Percentiles rank a stretch among this genome's conserved stretches.
phyloP scores from a whole-genome alignment of 2,888 invertebrate species.

The Mechanitis messenoides region DNA sequence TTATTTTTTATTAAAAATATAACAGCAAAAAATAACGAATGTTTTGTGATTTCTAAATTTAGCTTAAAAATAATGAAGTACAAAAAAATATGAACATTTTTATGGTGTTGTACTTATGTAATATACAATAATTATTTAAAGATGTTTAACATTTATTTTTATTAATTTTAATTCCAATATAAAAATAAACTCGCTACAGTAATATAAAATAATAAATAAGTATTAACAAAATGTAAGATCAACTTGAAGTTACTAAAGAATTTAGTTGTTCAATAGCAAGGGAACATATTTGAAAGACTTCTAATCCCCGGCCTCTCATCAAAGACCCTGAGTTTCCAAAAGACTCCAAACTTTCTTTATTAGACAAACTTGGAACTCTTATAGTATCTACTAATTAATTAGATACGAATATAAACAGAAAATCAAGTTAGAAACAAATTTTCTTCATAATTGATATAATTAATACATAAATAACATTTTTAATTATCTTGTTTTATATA shows the following conservation, averaged over 20 bases:
- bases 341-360: constrained; percentile 68
- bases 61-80: too few species aligned
- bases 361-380: constrained; percentile 56
- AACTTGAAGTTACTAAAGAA: constrained; percentile 19
- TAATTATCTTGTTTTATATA: too few species aligned
- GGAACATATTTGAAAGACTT: constrained; percentile 32
- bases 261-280: constrained; percentile 27
- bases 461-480: background rate
- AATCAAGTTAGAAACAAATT: constrained; percentile 55
- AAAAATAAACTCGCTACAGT: background rate
- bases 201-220: background rate
- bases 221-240: constrained; percentile 11
- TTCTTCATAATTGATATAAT: background rate
- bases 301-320: constrained; percentile 56
- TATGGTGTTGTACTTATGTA: too few species aligned
- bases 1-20: too few species aligned
- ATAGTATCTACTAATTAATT: constrained; percentile 71
- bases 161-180: background rate
- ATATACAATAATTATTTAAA: too few species aligned
- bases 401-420: constrained; percentile 63
- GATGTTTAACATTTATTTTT: too few species aligned
- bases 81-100: too few species aligned
- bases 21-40: too few species aligned
- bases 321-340: constrained; percentile 61
- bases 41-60: too few species aligned